A percentile compares a stretch with the other conserved stretches of the same genome.
phyloP scores from a whole-genome alignment of 30 jellyfish, hydroid and myxozoan species.

The Nemopilema nomurai region DNA sequence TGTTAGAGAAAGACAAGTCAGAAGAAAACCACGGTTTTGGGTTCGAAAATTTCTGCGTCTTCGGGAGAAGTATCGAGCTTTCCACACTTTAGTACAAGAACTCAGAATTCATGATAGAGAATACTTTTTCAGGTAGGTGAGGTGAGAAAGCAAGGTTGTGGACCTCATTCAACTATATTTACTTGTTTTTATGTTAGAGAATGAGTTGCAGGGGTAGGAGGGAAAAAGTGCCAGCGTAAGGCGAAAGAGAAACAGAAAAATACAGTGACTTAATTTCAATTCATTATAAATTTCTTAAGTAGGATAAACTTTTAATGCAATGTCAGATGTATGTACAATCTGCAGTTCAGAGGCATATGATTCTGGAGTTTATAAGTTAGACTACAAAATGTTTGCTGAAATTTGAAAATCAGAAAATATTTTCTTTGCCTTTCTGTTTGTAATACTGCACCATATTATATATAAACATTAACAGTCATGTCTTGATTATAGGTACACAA shows the following conservation, averaged over 20 bases:
- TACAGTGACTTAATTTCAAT: not conserved
- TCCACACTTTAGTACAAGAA: conserved; percentile 37
- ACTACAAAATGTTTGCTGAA: conserved; percentile 26
- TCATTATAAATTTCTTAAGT: not conserved
- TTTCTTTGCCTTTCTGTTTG: not conserved
- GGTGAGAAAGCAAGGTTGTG: conserved; percentile 12
- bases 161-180: conserved; percentile 11
- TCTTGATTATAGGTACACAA: conserved; percentile 8
- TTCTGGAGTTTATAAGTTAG: conserved; percentile 11
- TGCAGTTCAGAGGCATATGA: conserved; percentile 12
- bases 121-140: conserved; percentile 26
- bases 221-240: not conserved
- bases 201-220: conserved; percentile 5
- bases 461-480: not conserved
- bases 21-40: conserved; percentile 40
- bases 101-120: conserved; percentile 39
- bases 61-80: conserved; percentile 33
- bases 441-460: not conserved
- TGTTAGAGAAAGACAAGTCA: conserved; percentile 17
- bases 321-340: conserved; percentile 1
- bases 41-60: conserved; percentile 37
- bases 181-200: not conserved
- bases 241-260: not conserved
- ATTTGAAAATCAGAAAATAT: not conserved
- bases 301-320: not conserved